A percentile compares a stretch with the other conserved stretches of the same genome.
These are phyloP conservation scores for Trichogramma pretiosum DNA, from an alignment of 1,140 invertebrate genomes.

Conservation along the genomic window DNA sequence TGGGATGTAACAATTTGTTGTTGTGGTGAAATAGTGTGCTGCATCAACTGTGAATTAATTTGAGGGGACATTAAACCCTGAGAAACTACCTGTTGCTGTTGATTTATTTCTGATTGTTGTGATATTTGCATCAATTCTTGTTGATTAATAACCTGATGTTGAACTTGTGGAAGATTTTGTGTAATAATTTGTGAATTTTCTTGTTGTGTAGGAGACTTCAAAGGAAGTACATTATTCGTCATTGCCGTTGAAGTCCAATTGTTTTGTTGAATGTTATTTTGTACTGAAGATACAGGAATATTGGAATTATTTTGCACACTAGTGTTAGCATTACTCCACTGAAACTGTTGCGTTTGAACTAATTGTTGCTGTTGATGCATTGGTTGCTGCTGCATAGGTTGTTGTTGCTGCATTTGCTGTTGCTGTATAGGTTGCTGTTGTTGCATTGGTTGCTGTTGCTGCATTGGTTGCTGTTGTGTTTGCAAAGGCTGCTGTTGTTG, in stretches of 20 bases:
- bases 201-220: constrained; percentile 16
- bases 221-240: constrained; percentile 8
- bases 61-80: constrained; percentile 28
- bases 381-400: constrained; percentile 34
- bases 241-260: constrained; percentile 11
- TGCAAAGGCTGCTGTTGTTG: constrained; percentile 39
- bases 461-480: constrained; percentile 24
- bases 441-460: constrained; percentile 20
- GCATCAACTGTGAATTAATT: constrained; percentile 29
- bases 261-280: constrained; percentile 14
- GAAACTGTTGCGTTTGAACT: too few relatives aligned
- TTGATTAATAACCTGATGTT: constrained; percentile 40
- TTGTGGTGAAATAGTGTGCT: constrained; percentile 28
- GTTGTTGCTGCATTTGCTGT: constrained; percentile 37
- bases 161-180: constrained; percentile 24
- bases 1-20: constrained; percentile 29
- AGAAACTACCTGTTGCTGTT: constrained; percentile 25
- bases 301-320: too few relatives aligned
- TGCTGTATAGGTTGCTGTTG: constrained; percentile 38
- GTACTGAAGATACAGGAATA: constrained; percentile 11
- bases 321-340: constrained; percentile 29
- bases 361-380: constrained; percentile 27
- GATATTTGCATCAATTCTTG: constrained; percentile 26
- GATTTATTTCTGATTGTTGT: constrained; percentile 26
- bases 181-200: constrained; percentile 25